Conservation (phyloP, 1,140 invertebrate species). For the Helicoverpa zea region DNA sequence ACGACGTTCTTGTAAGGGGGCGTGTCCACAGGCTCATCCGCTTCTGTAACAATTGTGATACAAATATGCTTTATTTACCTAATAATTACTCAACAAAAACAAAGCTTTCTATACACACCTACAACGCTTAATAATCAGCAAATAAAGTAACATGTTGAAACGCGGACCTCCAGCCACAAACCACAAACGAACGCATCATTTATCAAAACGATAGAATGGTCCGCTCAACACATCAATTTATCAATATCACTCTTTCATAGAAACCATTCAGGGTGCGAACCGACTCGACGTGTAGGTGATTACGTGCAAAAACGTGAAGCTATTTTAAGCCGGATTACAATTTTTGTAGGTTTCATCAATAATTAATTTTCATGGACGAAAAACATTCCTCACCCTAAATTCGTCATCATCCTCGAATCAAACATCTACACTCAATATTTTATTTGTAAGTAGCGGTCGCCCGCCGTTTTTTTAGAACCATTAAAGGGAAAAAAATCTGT, state of each 20-base stretch:
- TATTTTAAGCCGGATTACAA: no score
- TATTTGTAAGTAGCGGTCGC: neutral
- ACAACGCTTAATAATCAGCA: neutral
- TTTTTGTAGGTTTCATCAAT: no score
- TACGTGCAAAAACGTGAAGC: neutral
- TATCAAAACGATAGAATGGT: slow-evolving; percentile 42
- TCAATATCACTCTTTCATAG: slow-evolving; percentile 35
- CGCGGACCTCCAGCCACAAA: neutral
- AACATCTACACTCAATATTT: neutral
- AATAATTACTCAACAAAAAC: no score
- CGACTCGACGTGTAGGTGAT: neutral
- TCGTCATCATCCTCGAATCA: no score
- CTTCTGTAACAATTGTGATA: slow-evolving; percentile 62
- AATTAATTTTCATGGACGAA: no score
- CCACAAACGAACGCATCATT: slow-evolving; percentile 23
- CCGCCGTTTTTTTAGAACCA: no score
- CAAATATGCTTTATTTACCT: no score
- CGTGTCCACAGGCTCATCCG: slow-evolving; percentile 73
- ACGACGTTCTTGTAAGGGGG: slow-evolving; percentile 89
- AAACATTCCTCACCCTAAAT: no score
- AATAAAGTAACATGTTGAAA: slow-evolving; percentile 35
- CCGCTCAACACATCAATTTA: slow-evolving; percentile 42
- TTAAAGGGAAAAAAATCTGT: no score
- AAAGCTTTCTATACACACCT: neutral
- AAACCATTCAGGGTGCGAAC: neutral